Base-by-base conservation (phyloP, 2,113 vertebrate species). In the Burhinus oedicnemus region DNA sequence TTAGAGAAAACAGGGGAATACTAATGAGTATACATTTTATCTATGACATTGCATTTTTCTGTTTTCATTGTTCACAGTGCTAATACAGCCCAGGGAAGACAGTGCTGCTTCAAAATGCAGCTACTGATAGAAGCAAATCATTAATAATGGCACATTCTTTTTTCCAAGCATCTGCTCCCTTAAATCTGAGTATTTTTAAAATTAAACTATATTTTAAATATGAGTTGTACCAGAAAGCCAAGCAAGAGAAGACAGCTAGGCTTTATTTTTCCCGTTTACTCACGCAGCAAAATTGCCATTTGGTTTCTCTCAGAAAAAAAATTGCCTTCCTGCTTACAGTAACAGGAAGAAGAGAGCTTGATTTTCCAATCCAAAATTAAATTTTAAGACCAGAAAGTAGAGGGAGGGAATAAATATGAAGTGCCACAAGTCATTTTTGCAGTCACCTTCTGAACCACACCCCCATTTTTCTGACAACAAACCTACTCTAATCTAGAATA, bases 31-130 rank as follows among this genome's bases (percentile, higher is more conserved):
- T 23, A 47, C 51, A 83, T 84, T 80, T 61, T 95, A 80, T 90
- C 78, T 95, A 36, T 89, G 93, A 94, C 94, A 95, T 7, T 80
- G 87, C 89, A 74, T 83, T 95, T 93, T 91, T 79, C 70, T 96
- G 49, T 54, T 94, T 88, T 61, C 78, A 77, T 83, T 93, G 62
- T 93, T 96, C 70, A 52, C 69, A 32, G 30, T 51, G 26, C 36
- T 86, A 89, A 89, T 42, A 74, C 34, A 82, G 60, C 38, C 72
- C 3, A 4, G 42, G 40, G 64, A 95, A 85, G 30, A 84, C 47
- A 66, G 74, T 2, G 3, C 38, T 42, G 45, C 49, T 83, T 80
- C 78, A 85, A 87, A 91, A 93, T 16, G 47, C 65, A 81, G 66
- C n/a, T 79, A 49, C 27, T 52, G 58, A 87, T 12, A 75, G 57